Conservation (phyloP, 2,113 vertebrate genomes). For the Carassius gibelio region DNA sequence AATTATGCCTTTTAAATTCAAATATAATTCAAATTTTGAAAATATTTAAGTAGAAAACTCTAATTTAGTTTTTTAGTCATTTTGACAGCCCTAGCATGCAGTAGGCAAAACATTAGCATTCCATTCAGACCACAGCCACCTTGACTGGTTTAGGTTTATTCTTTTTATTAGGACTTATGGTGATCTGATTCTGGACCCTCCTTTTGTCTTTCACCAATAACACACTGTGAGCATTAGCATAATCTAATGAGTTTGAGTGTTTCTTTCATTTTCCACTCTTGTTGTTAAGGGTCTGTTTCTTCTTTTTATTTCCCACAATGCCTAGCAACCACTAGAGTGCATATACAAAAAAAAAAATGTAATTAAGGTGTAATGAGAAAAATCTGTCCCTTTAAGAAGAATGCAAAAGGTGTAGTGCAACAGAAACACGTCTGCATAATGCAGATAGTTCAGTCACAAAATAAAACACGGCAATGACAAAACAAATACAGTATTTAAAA, state of each 20-base stretch:
- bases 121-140: not conserved
- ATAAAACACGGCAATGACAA: not conserved
- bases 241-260: conserved; percentile 7
- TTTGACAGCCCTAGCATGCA: not conserved
- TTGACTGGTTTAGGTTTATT: not conserved
- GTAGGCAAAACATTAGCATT: conserved; percentile 4
- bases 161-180: not conserved
- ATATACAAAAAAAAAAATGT: conserved; percentile 13
- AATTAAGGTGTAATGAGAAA: not conserved
- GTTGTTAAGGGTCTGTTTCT: conserved; percentile 41
- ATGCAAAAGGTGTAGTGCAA: conserved; percentile 41
- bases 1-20: too few relatives aligned
- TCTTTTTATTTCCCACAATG: conserved; percentile 27
- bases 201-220: conserved; percentile 3
- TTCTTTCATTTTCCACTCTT: conserved; percentile 31
- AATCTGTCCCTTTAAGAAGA: conserved; percentile 27
- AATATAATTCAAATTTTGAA: too few relatives aligned
- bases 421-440: not conserved
- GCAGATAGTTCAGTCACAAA: not conserved
- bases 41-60: too few relatives aligned
- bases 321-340: conserved; percentile 38
- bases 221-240: not conserved
- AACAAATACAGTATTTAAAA: not conserved
- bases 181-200: not conserved
- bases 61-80: too few relatives aligned